A percentile compares a stretch with the other conserved stretches of the same genome.
Conservation (phyloP, 2,797 vertebrate species). For the Aulostomus chinensis region DNA sequence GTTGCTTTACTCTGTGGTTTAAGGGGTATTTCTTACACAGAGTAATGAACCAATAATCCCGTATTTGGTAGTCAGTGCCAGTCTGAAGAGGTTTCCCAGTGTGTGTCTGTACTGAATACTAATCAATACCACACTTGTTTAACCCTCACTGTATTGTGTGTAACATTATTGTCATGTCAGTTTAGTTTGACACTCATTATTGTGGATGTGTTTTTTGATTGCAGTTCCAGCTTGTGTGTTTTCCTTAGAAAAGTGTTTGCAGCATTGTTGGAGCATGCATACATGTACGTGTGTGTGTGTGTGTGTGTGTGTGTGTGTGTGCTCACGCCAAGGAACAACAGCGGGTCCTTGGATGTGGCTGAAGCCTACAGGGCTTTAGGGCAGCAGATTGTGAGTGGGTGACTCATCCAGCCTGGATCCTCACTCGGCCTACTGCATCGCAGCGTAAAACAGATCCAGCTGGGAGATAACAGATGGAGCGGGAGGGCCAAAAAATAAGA, state of each 20-base stretch:
- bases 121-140: conserved; percentile 11
- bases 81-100: conserved; percentile 33
- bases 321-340: conserved; percentile 24
- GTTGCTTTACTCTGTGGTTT: too few species aligned
- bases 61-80: conserved; percentile 32
- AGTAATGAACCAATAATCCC: conserved; percentile 26
- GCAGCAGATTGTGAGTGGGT: conserved; percentile 73
- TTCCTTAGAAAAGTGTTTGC: background rate
- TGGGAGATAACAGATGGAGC: conserved; percentile 72
- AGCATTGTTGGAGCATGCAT: background rate
- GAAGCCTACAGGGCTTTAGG: conserved; percentile 50
- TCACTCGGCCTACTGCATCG: conserved; percentile 64
- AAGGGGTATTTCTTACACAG: conserved; percentile 10
- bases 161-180: too few species aligned
- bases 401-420: conserved; percentile 69
- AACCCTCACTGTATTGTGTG: background rate
- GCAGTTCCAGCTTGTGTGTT: background rate
- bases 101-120: conserved; percentile 53
- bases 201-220: too few species aligned
- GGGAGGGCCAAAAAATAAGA: conserved; percentile 29
- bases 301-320: background rate
- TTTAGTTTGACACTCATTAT: too few species aligned
- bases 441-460: conserved; percentile 69
- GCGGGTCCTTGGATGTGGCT: conserved; percentile 47
- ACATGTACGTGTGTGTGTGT: conserved; percentile 3